Evolutionary conservation across 2,797 vertebrate genomes (phyloP), one percentile per base, ranked within the genome.

Genomic region (Phalanger gymnotis): DNA sequence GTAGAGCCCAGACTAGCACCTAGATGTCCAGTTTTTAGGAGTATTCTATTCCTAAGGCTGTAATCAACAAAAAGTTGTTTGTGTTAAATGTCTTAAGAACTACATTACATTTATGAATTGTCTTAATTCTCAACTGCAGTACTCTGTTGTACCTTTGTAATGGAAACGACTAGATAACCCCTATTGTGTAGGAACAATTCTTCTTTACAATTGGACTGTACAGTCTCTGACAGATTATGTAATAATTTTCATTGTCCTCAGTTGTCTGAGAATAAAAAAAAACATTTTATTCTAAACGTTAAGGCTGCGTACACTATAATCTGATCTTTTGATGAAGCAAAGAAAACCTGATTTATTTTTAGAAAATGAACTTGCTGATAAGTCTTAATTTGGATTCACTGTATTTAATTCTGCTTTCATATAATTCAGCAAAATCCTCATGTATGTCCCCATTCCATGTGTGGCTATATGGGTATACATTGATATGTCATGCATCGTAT

Each of bases 331-430:
- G 94, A 96, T 81, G 95, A 95, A 96, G 94, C 90, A 57, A 91
- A 94, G 97, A 95, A 94, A 97, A 96, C 92, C 95, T 53, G 95
- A 47, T 92, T 93, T 96, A 97, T 97, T 96, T 97, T 97, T 96
- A 94, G 97, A 90, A 57, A 54, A 93, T 40, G 96, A 96, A 94
- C 94, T 96, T 95, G 96, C 94, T 91, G 73, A 40, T 94, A 93
- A 31, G 66, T 89, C 92, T 92, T 93, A 81, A 93, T 96, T 91
- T 94, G 96, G 94, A n/a, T 53, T 56, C 89, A 10, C 51, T 0
- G 47, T 47, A 4, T 91, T 66, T 51, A 73, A 31, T 57, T 93
- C 90, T 27, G 56, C 56, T 90, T 55, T 47, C 9, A 22, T 6
- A 31, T 5, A 12, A 66, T 57, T 54, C 22, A 14, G 47, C 56